phyloP scores from a whole-genome alignment of 1,140 invertebrate species.

The Ips nitidus region DNA sequence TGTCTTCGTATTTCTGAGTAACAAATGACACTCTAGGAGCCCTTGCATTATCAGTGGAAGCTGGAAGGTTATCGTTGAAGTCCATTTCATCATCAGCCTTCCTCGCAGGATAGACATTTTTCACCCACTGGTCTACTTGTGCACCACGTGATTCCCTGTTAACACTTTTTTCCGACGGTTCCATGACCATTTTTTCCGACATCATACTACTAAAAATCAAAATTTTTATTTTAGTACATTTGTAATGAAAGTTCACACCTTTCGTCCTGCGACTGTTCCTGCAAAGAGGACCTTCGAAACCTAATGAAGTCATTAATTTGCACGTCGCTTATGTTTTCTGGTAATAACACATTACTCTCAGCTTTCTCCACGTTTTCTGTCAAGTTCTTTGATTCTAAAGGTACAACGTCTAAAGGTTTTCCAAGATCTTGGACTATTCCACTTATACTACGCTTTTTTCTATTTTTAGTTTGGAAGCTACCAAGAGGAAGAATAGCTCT shows the following conservation, averaged over 20 bases:
- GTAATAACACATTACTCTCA: neutral
- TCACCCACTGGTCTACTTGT: slow-evolving; percentile 45
- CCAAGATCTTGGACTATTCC: slow-evolving; percentile 21
- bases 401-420: slow-evolving; percentile 41
- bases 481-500: slow-evolving; percentile 1
- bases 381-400: slow-evolving; percentile 25
- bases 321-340: neutral
- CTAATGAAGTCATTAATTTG: slow-evolving; percentile 48
- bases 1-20: slow-evolving; percentile 43
- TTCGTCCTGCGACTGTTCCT: neutral
- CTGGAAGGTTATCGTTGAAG: slow-evolving; percentile 36
- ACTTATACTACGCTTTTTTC: slow-evolving; percentile 20
- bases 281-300: slow-evolving; percentile 36
- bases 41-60: slow-evolving; percentile 36
- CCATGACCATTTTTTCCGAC: slow-evolving; percentile 34
- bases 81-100: slow-evolving; percentile 23
- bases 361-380: slow-evolving; percentile 22
- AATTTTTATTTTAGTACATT: neutral
- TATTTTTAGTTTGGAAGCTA: neutral
- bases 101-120: slow-evolving; percentile 44
- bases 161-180: slow-evolving; percentile 24
- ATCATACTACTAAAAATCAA: neutral
- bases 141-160: slow-evolving; percentile 39
- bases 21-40: slow-evolving; percentile 46
- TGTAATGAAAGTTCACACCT: neutral